Percentiles rank a stretch among this genome's conserved stretches.
Evolutionary conservation across 2,797 vertebrate species (phyloP).

Genomic region (Acanthopagrus latus): DNA sequence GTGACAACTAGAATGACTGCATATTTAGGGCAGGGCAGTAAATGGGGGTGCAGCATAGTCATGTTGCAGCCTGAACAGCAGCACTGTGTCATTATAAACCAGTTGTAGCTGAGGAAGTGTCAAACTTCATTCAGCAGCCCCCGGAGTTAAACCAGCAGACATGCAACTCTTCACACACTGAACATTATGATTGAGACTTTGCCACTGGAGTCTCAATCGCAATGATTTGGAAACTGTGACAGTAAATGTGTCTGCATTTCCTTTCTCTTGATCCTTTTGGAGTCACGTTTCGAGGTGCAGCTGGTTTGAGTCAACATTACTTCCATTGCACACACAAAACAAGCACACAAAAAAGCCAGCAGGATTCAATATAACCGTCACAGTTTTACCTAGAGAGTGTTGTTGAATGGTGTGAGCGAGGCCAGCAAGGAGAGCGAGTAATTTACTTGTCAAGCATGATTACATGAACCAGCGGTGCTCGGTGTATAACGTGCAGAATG

Average conservation of each 20-base stretch:
- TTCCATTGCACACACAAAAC: background rate
- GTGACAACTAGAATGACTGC: slow-evolving; percentile 58
- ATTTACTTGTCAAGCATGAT: background rate
- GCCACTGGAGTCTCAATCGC: background rate
- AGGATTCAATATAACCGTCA: background rate
- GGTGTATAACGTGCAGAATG: slow-evolving; percentile 2
- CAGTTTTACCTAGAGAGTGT: background rate
- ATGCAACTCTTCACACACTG: background rate
- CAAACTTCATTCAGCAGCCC: slow-evolving; percentile 40
- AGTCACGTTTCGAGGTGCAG: background rate
- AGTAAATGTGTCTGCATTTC: background rate
- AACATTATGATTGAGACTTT: background rate
- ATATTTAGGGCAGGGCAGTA: slow-evolving; percentile 69
- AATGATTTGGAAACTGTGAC: background rate
- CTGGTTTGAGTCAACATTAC: background rate
- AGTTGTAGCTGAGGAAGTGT: slow-evolving; percentile 28
- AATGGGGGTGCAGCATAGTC: slow-evolving; percentile 62
- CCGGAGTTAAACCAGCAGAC: slow-evolving; percentile 8
- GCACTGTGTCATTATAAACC: slow-evolving; percentile 52
- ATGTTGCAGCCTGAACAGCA: slow-evolving; percentile 73
- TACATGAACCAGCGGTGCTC: background rate
- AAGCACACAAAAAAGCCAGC: background rate
- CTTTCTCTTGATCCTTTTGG: background rate
- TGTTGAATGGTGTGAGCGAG: background rate
- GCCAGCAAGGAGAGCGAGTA: background rate